Conservation (phyloP, 2,888 invertebrate genomes). For the Synergus gifuensis region DNA sequence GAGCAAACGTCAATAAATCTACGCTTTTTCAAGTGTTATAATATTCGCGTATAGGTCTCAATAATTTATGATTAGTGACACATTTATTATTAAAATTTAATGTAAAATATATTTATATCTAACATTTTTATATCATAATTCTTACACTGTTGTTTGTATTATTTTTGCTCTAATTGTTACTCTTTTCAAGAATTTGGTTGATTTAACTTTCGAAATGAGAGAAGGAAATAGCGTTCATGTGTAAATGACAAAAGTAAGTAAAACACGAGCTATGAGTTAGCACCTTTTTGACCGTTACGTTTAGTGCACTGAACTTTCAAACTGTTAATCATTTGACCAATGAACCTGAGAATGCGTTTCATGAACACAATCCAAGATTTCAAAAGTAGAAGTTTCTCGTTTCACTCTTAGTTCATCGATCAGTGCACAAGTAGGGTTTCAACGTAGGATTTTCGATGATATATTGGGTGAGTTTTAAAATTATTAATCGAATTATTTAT, state of each 20-base stretch:
- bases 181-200: neutral
- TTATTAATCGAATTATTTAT: neutral
- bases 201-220: neutral
- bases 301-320: slow-evolving; percentile 28
- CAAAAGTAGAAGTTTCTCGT: neutral
- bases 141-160: too few species aligned
- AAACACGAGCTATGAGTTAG: neutral
- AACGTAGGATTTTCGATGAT: neutral
- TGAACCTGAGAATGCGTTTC: slow-evolving; percentile 23
- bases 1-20: neutral
- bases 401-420: neutral
- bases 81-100: neutral
- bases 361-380: neutral
- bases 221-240: neutral
- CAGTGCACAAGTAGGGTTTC: neutral
- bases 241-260: neutral
- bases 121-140: too few species aligned
- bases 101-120: neutral
- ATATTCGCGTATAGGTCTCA: neutral
- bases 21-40: neutral
- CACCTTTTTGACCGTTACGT: slow-evolving; percentile 3
- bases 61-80: neutral
- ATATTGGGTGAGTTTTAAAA: neutral
- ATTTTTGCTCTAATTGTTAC: neutral
- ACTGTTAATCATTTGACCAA: slow-evolving; percentile 26